Percentiles rank a stretch among this genome's conserved stretches.
phyloP scores from a whole-genome alignment of 2,113 vertebrate species.

The Solenodon paradoxus region DNA sequence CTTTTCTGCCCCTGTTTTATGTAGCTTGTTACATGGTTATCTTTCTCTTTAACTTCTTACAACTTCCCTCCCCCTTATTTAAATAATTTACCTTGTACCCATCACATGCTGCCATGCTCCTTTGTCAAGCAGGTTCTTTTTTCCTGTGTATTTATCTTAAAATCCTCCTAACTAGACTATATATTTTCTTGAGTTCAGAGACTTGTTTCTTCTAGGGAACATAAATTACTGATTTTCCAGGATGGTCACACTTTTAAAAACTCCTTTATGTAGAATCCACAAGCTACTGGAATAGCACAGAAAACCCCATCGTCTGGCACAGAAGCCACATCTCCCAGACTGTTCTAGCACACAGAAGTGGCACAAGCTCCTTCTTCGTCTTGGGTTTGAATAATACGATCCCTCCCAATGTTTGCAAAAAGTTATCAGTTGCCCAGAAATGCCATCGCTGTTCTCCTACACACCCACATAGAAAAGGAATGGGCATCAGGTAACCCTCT shows the following conservation, averaged over 20 bases:
- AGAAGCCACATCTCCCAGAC: not conserved
- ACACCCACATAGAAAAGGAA: not conserved
- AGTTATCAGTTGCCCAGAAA: not conserved
- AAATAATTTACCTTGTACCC: not conserved
- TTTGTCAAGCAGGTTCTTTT: not conserved
- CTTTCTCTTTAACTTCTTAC: not conserved
- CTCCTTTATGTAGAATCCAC: not conserved
- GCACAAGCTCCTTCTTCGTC: not conserved
- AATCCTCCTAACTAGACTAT: not conserved
- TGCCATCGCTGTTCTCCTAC: not conserved
- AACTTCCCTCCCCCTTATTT: not conserved
- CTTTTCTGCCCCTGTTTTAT: not conserved
- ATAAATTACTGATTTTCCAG: not conserved
- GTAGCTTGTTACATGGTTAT: not conserved
- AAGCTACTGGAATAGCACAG: not conserved
- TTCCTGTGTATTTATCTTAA: not conserved
- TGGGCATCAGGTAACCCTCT: not conserved
- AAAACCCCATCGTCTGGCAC: not conserved
- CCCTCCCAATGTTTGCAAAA: not conserved
- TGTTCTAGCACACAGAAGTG: not conserved
- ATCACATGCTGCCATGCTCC: not conserved
- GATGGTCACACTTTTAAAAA: not conserved
- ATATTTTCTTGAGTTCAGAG: slow-evolving; percentile 20
- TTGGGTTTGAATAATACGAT: not conserved
- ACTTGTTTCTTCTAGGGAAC: not conserved